Evolutionary conservation across 2,888 invertebrate genomes (phyloP).

Genomic region (Phasia obesa): DNA sequence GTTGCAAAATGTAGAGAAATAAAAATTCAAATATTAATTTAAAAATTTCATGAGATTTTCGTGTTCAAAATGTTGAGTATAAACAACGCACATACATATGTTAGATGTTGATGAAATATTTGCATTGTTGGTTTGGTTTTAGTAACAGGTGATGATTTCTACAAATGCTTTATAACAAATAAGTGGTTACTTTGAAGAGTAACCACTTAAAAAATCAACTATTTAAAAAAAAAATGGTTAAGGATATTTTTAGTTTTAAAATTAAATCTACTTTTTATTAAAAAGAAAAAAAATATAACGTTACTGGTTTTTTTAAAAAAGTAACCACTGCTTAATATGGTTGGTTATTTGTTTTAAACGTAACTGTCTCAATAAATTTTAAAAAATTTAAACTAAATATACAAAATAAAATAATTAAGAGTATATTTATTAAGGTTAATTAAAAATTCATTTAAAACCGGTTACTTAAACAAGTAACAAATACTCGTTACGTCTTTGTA

Average conservation of each 20-base stretch:
- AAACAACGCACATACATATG: slow-evolving; percentile 55
- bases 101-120: slow-evolving; percentile 49
- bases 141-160: slow-evolving; percentile 59
- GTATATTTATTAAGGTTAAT: neutral
- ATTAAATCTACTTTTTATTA: neutral
- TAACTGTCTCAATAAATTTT: neutral
- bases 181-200: slow-evolving; percentile 37
- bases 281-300: neutral
- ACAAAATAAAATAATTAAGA: no score
- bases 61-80: slow-evolving; percentile 6
- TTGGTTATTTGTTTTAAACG: neutral
- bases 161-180: slow-evolving; percentile 26
- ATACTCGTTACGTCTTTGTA: neutral
- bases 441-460: neutral
- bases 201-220: neutral
- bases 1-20: slow-evolving; percentile 27
- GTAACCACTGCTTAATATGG: neutral
- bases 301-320: neutral
- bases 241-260: neutral
- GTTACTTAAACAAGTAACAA: slow-evolving; percentile 31
- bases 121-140: slow-evolving; percentile 39
- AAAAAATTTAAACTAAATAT: neutral
- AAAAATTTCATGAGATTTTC: neutral
- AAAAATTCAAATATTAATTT: slow-evolving; percentile 50
- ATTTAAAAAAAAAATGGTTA: neutral